phyloP scores from a whole-genome alignment of 2,113 vertebrate species.

The Peromyscus californicus region DNA sequence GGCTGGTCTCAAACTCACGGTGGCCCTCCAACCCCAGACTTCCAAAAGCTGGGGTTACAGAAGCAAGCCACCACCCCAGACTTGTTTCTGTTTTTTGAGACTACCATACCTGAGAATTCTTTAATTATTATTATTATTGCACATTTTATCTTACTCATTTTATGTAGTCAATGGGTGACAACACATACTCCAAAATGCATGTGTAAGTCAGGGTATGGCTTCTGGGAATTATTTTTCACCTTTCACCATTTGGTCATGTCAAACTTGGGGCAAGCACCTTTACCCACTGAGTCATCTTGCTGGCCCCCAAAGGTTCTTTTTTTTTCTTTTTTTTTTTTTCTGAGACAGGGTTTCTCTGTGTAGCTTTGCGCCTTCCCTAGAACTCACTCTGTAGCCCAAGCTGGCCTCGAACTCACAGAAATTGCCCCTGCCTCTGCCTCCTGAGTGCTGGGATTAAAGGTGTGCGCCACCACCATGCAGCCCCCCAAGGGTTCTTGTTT shows the following conservation, averaged over 20 bases:
- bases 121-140: not conserved
- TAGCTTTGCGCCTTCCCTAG: no score
- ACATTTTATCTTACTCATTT: not conserved
- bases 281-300: not conserved
- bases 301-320: not conserved
- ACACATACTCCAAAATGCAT: not conserved
- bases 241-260: not conserved
- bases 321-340: no score
- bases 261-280: not conserved
- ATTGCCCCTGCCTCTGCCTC: no score
- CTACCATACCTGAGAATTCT: not conserved
- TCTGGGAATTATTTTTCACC: not conserved
- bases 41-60: not conserved
- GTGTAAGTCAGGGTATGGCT: not conserved
- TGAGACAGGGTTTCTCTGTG: not conserved
- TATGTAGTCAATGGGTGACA: no score
- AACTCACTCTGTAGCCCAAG: no score
- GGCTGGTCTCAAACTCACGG: not conserved
- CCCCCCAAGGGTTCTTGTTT: no score
- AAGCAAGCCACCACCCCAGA: no score
- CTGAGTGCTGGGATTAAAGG: no score
- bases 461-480: no score
- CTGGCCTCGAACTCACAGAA: no score
- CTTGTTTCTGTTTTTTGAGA: no score
- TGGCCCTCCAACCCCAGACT: not conserved